Conservation (phyloP, 2,113 vertebrate genomes). For the Ictidomys tridecemlineatus region DNA sequence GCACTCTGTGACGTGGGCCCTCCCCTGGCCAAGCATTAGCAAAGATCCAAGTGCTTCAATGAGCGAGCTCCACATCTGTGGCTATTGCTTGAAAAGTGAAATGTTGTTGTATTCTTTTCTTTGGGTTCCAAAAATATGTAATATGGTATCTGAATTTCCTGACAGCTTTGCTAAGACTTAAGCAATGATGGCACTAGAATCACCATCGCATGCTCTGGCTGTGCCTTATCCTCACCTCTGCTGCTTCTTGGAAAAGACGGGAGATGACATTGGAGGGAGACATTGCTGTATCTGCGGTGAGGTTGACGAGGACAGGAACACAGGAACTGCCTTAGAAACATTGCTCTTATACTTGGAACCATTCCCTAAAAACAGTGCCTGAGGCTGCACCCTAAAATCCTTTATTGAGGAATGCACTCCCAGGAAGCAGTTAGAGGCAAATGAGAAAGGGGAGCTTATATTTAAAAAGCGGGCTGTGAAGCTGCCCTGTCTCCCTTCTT, state of each 20-base stretch:
- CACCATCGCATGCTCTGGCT: background rate
- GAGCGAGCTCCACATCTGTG: background rate
- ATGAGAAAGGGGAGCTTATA: background rate
- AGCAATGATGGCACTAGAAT: background rate
- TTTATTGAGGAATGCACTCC: background rate
- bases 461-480: background rate
- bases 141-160: background rate
- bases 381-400: background rate
- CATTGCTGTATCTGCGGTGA: no score
- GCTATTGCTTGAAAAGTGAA: background rate
- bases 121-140: background rate
- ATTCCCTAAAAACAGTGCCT: background rate
- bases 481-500: background rate
- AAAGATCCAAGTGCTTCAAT: background rate
- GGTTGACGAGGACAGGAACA: background rate
- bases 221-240: background rate
- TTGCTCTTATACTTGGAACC: background rate
- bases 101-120: background rate
- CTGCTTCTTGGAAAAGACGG: background rate
- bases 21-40: background rate
- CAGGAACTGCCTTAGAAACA: background rate
- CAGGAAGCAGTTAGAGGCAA: background rate
- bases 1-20: background rate
- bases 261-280: background rate
- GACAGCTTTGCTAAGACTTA: background rate